These are phyloP conservation scores for Peromyscus polionotus DNA, from an alignment of 2,113 vertebrate species.

Conservation along the genomic window DNA sequence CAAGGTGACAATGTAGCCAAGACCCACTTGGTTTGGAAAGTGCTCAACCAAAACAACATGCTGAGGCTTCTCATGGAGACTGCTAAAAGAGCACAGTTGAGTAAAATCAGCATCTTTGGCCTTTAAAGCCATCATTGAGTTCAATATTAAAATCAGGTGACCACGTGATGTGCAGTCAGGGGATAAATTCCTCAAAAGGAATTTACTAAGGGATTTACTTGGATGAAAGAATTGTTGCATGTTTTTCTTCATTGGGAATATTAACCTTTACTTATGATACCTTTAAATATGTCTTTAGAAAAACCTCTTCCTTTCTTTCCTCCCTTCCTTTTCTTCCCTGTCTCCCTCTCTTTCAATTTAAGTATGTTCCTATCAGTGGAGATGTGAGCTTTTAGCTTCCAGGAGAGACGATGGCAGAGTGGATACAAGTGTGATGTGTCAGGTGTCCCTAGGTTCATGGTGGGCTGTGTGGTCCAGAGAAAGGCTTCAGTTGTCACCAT, in stretches of 20 bases:
- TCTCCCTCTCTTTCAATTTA: neutral
- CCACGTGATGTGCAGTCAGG: neutral
- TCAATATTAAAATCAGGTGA: conserved; percentile 22
- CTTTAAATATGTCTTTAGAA: conserved; percentile 45
- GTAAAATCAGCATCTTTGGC: conserved; percentile 36
- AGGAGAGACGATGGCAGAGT: neutral
- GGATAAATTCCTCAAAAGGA: conserved; percentile 20
- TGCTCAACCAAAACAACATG: conserved; percentile 25
- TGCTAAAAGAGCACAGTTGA: neutral
- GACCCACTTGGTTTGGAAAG: neutral
- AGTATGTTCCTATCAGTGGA: neutral
- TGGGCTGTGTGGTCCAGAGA: no score
- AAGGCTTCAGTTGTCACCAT: neutral
- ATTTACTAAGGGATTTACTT: conserved; percentile 4
- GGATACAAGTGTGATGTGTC: rapidly evolving
- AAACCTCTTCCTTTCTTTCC: neutral
- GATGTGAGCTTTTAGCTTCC: neutral
- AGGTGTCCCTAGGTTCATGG: neutral
- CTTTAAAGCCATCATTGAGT: conserved; percentile 33
- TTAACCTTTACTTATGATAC: conserved; percentile 20
- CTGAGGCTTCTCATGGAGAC: conserved; percentile 8
- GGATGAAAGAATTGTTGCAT: conserved; percentile 2
- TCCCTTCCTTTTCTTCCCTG: neutral
- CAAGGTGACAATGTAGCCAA: neutral
- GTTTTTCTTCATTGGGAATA: neutral